Conservation (phyloP, 2,797 vertebrate species). For the Sebastes miniatus region DNA sequence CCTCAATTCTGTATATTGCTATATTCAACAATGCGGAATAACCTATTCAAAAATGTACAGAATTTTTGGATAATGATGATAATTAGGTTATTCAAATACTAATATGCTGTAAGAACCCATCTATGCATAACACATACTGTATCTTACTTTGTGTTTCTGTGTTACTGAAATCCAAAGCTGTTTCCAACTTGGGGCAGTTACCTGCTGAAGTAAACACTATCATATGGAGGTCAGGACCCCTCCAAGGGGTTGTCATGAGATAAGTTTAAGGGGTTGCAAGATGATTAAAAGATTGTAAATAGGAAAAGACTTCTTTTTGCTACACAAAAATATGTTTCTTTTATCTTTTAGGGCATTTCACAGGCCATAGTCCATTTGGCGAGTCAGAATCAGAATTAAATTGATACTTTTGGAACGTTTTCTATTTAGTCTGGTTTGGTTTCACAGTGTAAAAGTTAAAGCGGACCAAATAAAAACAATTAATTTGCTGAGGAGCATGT, state of each 20-base stretch:
- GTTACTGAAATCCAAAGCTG: not conserved
- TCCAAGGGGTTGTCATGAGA: not conserved
- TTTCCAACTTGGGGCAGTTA: not conserved
- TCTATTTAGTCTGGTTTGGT: too few relatives aligned
- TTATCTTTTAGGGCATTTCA: not conserved
- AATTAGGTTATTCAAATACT: not conserved
- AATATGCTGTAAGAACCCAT: not conserved
- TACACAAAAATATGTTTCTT: not conserved
- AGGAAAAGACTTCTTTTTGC: not conserved
- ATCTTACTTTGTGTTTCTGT: not conserved
- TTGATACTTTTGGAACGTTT: too few relatives aligned
- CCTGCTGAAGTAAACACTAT: not conserved
- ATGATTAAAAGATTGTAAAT: not conserved
- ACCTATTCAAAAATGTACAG: not conserved
- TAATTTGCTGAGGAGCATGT: too few relatives aligned
- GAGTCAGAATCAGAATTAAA: too few relatives aligned
- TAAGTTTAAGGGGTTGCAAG: not conserved
- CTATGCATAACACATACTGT: not conserved
- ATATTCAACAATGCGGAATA: not conserved
- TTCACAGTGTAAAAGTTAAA: too few relatives aligned
- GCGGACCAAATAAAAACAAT: too few relatives aligned
- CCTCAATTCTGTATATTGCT: not conserved
- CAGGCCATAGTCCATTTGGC: too few relatives aligned
- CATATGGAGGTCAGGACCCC: not conserved
- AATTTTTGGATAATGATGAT: not conserved